Evolutionary conservation across 1,140 invertebrate species (phyloP).

Genomic region (Lepidurus packardi): DNA sequence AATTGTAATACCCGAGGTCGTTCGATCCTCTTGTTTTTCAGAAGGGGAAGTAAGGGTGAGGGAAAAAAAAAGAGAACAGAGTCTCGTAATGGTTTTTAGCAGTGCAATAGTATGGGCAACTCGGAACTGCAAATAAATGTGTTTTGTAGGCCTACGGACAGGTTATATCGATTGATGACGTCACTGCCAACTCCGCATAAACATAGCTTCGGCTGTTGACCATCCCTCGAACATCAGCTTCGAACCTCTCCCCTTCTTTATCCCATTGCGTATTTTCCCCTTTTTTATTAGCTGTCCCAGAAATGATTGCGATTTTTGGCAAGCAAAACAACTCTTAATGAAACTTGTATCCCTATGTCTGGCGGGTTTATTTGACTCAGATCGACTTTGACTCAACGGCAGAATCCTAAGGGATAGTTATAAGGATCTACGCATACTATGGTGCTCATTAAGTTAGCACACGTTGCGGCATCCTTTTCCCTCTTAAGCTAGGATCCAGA

Average conservation of each 20-base stretch:
- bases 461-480: background rate
- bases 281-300: background rate
- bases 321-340: background rate
- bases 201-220: background rate
- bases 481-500: background rate
- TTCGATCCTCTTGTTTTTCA: background rate
- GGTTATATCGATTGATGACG: constrained; percentile 14
- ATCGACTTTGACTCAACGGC: background rate
- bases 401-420: no score
- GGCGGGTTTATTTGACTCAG: background rate
- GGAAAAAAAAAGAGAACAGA: background rate
- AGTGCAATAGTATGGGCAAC: background rate
- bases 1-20: background rate
- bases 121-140: background rate
- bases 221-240: background rate
- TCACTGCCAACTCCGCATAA: constrained; percentile 14
- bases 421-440: background rate
- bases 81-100: background rate
- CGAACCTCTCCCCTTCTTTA: background rate
- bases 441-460: background rate
- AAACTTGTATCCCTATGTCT: background rate
- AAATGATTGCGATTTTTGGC: background rate
- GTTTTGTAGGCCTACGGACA: constrained; percentile 1
- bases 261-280: background rate
- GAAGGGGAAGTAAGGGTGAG: background rate